Base-by-base conservation (phyloP, 92 coral and sea anemone genomes). In the Porites cylindrica region DNA sequence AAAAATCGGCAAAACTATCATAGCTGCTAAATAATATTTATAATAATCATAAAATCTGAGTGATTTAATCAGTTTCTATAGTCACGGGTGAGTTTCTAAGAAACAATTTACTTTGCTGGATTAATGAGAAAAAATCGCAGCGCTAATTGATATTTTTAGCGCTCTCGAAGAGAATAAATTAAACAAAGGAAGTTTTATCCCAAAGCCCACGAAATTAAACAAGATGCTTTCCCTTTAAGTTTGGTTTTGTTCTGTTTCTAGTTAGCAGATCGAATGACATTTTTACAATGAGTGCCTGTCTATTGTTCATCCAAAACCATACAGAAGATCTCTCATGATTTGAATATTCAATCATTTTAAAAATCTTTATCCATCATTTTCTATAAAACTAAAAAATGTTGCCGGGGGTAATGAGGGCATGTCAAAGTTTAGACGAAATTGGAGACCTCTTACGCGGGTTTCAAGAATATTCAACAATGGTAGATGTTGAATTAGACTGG, bases 101-200 rank as follows among this genome's bases (percentile, higher is more conserved):
- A 58, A 53, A 74, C 86, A 82, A 70, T 82, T 82, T 70, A 53
- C 66, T 72, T 82, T 69, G 77, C 2, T 70, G 26, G 70, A 81
- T 81, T 82, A 50, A 38, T 61, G 6, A 70, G 70, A 80, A 68
- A 18, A 17, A 1, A 74, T 59, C 10, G 11, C 59, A 19, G 70
- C 19, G 53, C 38, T 70, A 29, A 54, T 81, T 12, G 38, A 7
- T 18, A 8, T 17, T n/a, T 56, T 29, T 52, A 32, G 13, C 12
- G 20, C 66, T 23, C 16, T 76, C 56, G 51, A 54, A 21, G 67
- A 14, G 52, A 14, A 58, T 63, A 58, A 59, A 58, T 50, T 61
- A 13, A 59, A 23, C n/a, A 51, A 51, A 9, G 6, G 32, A 11
- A 73, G 26, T 73, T 19, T 50, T 16, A 18, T 7, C 75, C 14